Percentiles rank a stretch among this genome's conserved stretches.
These are phyloP conservation scores for Cairina moschata DNA, from an alignment of 2,113 vertebrate species.

Conservation along the genomic window DNA sequence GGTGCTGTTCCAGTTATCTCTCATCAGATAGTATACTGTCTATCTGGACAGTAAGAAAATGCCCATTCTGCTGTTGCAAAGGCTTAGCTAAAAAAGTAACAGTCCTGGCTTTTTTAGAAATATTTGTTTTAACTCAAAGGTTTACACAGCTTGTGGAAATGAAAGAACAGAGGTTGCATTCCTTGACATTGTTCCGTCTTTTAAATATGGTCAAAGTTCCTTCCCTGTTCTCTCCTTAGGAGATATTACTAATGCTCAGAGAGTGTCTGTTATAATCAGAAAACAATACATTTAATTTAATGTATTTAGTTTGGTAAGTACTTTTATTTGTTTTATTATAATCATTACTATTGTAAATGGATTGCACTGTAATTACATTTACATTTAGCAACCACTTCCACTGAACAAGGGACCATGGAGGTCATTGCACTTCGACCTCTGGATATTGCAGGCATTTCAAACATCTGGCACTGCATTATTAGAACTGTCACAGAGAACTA, in stretches of 20 bases:
- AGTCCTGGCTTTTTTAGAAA: not conserved
- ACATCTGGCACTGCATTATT: slow-evolving; percentile 2
- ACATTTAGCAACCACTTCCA: not conserved
- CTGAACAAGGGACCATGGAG: not conserved
- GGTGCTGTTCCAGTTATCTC: not conserved
- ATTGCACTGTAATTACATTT: slow-evolving; percentile 31
- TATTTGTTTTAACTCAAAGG: slow-evolving; percentile 15
- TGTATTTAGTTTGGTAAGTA: not conserved
- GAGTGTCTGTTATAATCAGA: not conserved
- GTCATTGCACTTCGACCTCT: not conserved
- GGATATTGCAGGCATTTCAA: slow-evolving; percentile 8
- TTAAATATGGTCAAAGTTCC: not conserved
- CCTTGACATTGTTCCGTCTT: not conserved
- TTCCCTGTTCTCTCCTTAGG: not conserved
- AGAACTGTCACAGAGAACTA: not conserved
- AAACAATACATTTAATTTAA: not conserved
- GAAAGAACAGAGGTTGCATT: not conserved
- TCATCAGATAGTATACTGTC: not conserved
- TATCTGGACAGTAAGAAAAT: not conserved
- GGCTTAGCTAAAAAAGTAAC: not conserved
- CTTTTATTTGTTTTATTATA: slow-evolving; percentile 12
- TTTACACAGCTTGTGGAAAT: not conserved
- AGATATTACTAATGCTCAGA: not conserved
- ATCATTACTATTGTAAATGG: not conserved
- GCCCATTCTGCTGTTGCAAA: not conserved